Conservation (phyloP, 2,888 invertebrate species). For the Archips xylosteana region DNA sequence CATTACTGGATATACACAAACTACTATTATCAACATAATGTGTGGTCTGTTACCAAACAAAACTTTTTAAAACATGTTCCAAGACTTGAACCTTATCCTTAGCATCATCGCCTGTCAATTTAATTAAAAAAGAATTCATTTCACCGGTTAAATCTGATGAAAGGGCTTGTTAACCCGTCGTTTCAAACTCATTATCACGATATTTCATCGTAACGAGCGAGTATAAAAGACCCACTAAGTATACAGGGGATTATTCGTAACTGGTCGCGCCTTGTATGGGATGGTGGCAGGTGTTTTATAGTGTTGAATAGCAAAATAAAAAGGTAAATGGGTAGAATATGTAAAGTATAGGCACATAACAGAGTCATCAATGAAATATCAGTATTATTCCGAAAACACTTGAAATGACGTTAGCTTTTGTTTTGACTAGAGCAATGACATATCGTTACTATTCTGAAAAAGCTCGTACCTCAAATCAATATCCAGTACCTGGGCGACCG, state of each 20-base stretch:
- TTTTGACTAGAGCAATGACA: not conserved
- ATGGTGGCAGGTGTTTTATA: conserved; percentile 20
- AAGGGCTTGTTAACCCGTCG: conserved; percentile 73
- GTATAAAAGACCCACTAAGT: conserved; percentile 51
- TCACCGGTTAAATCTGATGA: conserved; percentile 64
- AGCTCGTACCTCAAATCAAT: no score
- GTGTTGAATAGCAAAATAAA: not conserved
- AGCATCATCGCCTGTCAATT: conserved; percentile 69
- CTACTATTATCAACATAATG: not conserved
- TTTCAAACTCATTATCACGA: conserved; percentile 66
- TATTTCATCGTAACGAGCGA: conserved; percentile 69
- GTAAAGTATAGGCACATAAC: not conserved
- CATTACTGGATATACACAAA: not conserved
- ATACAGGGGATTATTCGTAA: conserved; percentile 43
- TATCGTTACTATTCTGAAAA: no score
- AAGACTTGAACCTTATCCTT: conserved; percentile 30
- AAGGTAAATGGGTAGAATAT: not conserved
- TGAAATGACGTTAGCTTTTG: not conserved
- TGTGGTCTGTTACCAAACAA: conserved; percentile 26
- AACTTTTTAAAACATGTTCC: conserved; percentile 1
- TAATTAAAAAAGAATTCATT: conserved; percentile 69
- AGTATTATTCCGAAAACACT: not conserved
- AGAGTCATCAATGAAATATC: no score
- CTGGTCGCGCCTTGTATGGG: conserved; percentile 24
- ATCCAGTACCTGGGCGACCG: no score